These are phyloP conservation scores for Caenorhabditis remanei DNA, from an alignment of 1,140 invertebrate species.

Conservation along the genomic window DNA sequence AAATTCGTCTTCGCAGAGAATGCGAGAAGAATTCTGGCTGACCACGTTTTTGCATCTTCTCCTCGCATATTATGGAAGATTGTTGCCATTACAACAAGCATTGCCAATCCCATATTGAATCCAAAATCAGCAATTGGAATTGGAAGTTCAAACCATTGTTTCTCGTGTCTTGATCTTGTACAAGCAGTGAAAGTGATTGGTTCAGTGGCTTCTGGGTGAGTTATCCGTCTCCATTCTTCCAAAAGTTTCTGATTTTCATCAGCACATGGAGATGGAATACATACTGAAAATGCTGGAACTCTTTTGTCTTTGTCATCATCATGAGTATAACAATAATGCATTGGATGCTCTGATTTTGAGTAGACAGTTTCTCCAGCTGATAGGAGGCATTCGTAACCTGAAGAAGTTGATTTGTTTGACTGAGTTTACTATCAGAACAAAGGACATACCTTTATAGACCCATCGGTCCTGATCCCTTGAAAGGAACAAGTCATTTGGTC, in stretches of 20 bases:
- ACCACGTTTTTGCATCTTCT: conserved; percentile 69
- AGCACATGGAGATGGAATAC: conserved; percentile 75
- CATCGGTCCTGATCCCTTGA: conserved; percentile 76
- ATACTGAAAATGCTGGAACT: conserved; percentile 73
- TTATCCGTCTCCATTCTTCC: conserved; percentile 71
- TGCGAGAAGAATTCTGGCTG: conserved; percentile 71
- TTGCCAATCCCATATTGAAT: conserved; percentile 72
- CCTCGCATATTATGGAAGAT: conserved; percentile 73
- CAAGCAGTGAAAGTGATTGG: conserved; percentile 72
- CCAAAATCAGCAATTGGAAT: conserved; percentile 75
- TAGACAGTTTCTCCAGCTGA: conserved; percentile 76
- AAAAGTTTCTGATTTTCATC: conserved; percentile 72
- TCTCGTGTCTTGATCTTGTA: conserved; percentile 73
- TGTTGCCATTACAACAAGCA: conserved; percentile 73
- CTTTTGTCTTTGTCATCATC: conserved; percentile 68
- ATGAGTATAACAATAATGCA: conserved; percentile 75
- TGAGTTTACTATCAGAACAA: not conserved
- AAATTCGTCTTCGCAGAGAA: conserved; percentile 76
- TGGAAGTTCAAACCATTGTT: conserved; percentile 75
- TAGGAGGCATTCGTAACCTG: conserved; percentile 75
- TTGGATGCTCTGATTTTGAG: conserved; percentile 74
- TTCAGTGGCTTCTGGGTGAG: conserved; percentile 64
- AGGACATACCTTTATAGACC: conserved; percentile 69
- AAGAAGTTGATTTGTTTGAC: not conserved
- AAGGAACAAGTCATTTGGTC: conserved; percentile 58